These are phyloP conservation scores for Falco novaeseelandiae DNA, from an alignment of 2,797 vertebrate genomes.

Conservation along the genomic window DNA sequence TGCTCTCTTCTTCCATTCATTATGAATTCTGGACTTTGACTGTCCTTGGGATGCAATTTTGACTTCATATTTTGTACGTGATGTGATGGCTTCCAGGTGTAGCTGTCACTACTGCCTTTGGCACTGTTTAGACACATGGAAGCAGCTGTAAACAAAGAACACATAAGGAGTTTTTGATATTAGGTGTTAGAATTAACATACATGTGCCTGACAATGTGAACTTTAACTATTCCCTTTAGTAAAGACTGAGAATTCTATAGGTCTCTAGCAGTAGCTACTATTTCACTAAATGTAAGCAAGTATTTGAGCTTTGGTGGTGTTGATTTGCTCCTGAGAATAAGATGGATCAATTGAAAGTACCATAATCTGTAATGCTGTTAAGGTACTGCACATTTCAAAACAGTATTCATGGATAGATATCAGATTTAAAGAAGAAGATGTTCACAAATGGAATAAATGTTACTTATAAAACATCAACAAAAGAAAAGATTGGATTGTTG, in stretches of 20 bases:
- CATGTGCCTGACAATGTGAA: not conserved
- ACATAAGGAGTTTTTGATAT: not conserved
- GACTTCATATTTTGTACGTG: not conserved
- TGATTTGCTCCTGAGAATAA: not conserved
- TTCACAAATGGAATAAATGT: not conserved
- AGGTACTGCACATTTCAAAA: not conserved
- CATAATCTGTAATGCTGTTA: not conserved
- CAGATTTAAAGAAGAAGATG: not conserved
- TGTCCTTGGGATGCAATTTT: not conserved
- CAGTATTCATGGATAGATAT: not conserved
- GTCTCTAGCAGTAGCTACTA: not conserved
- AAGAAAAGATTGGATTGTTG: not conserved
- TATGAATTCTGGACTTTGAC: not conserved
- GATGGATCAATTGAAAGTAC: not conserved
- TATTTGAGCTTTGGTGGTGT: not conserved
- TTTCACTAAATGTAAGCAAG: not conserved
- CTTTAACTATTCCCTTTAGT: not conserved
- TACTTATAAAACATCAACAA: not conserved
- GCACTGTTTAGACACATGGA: not conserved
- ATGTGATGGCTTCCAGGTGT: not conserved
- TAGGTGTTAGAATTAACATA: not conserved
- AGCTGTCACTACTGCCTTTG: not conserved
- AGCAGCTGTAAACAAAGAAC: not conserved
- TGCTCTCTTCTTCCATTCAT: not conserved
- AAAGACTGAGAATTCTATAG: not conserved